Evolutionary conservation across 2,797 vertebrate genomes (phyloP), one percentile per base, ranked within the genome.

Genomic region (Melanotaenia maccullochi): DNA sequence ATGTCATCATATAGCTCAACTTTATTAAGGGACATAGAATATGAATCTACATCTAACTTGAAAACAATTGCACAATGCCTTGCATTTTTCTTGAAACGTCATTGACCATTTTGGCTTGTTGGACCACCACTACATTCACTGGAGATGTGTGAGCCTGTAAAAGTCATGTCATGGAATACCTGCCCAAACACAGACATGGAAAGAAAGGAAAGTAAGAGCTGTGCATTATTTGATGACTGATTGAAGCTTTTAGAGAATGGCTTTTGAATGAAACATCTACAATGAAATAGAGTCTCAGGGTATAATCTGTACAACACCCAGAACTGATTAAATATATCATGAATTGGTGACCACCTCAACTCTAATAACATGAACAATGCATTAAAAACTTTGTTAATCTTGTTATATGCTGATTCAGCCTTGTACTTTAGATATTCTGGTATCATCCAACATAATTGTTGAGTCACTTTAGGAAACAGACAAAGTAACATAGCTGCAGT

Each of bases 381-480:
- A 22, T 30, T 55, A 8, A 18, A 55, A 49, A 6, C 30, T 22
- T 14, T 68, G 5, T 38, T 71, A 1, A 24, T 51, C 5, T 33
- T 36, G 4, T 60, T 67, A 76, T 42, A 64, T 24, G n/a, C 14
- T 5, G 42, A 76, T n/a, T 65, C 35, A 66, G 38, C 65, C n/a
- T 60, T 76, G n/a, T 65, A 36, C 52, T 68, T 64, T 69, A 82
- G 78, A 71, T 85, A 74, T 75, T 54, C 33, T 0, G 9, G 57
- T 76, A 71, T 73, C 73, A 66, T 35, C 7, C 2, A 9, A 65
- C 57, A 73, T 84, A 79, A 89, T 86, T 90, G 88, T 91, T 85
- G 73, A 60, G 83, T 84, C 80, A 76, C 82, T 89, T 85, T 65
- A 78, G 72, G 59, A 90, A 87, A 82, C 79, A 85, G 59, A 51